Evolutionary conservation across 2,113 vertebrate species (phyloP).

Genomic region (Antennarius striatus): DNA sequence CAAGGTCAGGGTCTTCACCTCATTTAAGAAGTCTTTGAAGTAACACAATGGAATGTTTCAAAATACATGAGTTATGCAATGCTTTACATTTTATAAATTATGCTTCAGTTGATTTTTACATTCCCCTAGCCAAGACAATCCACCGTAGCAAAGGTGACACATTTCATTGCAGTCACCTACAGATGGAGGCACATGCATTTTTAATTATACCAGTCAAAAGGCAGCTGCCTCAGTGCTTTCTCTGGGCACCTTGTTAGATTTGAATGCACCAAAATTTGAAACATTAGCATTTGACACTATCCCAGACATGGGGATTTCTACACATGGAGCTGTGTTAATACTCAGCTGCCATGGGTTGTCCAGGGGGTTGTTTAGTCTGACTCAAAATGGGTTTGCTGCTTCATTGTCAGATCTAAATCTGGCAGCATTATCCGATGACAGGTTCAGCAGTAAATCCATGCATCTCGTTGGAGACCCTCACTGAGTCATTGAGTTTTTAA

Average conservation of each 20-base stretch:
- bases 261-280: constrained; percentile 7
- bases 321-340: constrained; percentile 61
- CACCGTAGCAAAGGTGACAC: too few relatives aligned
- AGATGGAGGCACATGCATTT: constrained; percentile 63
- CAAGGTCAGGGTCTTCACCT: too few relatives aligned
- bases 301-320: constrained; percentile 40
- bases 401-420: constrained; percentile 39
- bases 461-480: neutral
- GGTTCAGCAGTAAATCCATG: neutral
- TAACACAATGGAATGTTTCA: too few relatives aligned
- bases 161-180: constrained; percentile 39
- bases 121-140: too few relatives aligned
- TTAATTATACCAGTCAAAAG: neutral
- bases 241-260: neutral
- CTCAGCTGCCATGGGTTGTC: constrained; percentile 56
- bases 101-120: too few relatives aligned
- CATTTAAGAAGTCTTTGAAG: too few relatives aligned
- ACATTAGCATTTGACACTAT: constrained; percentile 10
- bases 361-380: constrained; percentile 32
- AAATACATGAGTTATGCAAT: too few relatives aligned
- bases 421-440: constrained; percentile 39
- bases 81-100: too few relatives aligned
- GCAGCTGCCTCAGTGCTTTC: neutral
- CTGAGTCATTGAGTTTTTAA: neutral
- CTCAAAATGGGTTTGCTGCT: constrained; percentile 56